Evolutionary conservation across 2,888 invertebrate species (phyloP).

Genomic region (Podotricha telesiphe): DNA sequence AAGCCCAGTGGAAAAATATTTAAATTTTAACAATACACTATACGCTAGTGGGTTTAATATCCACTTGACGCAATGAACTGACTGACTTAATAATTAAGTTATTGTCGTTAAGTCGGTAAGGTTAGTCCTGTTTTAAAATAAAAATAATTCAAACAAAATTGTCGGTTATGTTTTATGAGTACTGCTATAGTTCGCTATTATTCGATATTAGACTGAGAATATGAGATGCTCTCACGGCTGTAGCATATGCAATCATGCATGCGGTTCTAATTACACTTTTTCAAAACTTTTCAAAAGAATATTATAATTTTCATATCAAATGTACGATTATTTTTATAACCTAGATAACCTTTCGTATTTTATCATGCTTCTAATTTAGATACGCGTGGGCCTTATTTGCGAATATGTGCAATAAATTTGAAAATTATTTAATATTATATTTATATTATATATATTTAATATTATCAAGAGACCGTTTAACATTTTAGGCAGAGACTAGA

Average conservation of each 20-base stretch:
- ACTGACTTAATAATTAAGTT: background rate
- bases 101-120: no score
- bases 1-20: background rate
- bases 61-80: background rate
- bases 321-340: background rate
- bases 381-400: background rate
- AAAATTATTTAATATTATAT: no score
- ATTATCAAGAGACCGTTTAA: no score
- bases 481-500: no score
- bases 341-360: background rate
- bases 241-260: conserved; percentile 3
- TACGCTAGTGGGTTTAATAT: background rate
- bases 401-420: background rate
- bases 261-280: background rate
- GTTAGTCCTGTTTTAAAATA: no score
- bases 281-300: conserved; percentile 7
- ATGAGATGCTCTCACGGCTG: conserved; percentile 3
- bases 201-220: background rate
- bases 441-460: no score
- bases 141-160: no score
- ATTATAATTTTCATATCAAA: conserved; percentile 3
- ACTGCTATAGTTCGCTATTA: no score
- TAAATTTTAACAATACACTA: background rate
- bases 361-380: background rate
- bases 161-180: no score